phyloP scores from a whole-genome alignment of 2,888 invertebrate species.

The Octodonta nipae region DNA sequence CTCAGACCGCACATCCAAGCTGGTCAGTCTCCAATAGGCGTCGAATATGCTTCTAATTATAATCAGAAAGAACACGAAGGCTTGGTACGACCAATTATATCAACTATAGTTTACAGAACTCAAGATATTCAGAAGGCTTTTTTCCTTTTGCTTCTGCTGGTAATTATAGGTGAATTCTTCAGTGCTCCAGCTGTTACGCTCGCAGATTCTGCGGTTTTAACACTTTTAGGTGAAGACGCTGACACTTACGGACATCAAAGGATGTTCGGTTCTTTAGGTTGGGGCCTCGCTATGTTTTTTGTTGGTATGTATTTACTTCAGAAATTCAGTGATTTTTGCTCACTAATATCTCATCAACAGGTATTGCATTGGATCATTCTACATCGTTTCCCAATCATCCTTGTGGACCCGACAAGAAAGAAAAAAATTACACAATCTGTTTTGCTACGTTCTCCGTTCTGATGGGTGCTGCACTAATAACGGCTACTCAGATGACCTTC shows the following conservation, averaged over 20 bases:
- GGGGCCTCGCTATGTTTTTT: constrained; percentile 98
- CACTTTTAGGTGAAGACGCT: constrained; percentile 75
- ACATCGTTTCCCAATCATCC: constrained; percentile 90
- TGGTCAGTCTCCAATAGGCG: constrained; percentile 61
- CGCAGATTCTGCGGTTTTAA: constrained; percentile 84
- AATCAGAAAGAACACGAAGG: constrained; percentile 52
- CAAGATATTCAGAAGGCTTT: constrained; percentile 91
- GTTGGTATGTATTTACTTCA: too few species aligned
- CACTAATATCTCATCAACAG: constrained; percentile 6
- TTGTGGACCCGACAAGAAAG: constrained; percentile 75
- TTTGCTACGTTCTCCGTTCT: constrained; percentile 94
- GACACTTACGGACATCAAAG: constrained; percentile 69
- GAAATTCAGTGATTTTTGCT: neutral
- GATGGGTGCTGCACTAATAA: constrained; percentile 87
- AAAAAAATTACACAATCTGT: constrained; percentile 97
- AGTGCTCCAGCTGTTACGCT: constrained; percentile 90
- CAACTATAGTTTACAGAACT: constrained; percentile 80
- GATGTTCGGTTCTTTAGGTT: constrained; percentile 60
- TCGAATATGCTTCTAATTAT: constrained; percentile 64
- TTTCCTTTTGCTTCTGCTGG: constrained; percentile 79
- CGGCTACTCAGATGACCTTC: constrained; percentile 74
- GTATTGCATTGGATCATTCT: constrained; percentile 86
- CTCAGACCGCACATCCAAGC: constrained; percentile 32
- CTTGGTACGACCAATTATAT: constrained; percentile 83
- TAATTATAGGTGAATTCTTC: constrained; percentile 95